Conservation (phyloP, 2,888 invertebrate genomes). For the Microctonus hyperodae region DNA sequence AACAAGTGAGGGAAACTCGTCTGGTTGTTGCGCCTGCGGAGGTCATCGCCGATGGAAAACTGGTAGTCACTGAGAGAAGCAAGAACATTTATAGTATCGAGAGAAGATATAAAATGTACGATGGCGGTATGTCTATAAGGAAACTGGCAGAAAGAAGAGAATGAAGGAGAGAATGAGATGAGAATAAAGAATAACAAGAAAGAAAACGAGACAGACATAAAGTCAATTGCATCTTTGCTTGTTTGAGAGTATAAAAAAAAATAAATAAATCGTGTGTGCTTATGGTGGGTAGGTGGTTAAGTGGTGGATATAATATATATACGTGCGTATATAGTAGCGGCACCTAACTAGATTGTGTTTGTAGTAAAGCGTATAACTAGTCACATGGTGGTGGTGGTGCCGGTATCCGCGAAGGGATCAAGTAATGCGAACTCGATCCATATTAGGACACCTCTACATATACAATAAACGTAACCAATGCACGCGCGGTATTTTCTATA, state of each 20-base stretch:
- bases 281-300: conserved; percentile 1
- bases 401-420: conserved; percentile 47
- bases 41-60: conserved; percentile 42
- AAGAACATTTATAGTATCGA: conserved; percentile 35
- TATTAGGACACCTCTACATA: conserved; percentile 49
- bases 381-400: conserved; percentile 30
- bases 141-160: conserved; percentile 30
- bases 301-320: conserved; percentile 21
- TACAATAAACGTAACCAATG: conserved; percentile 10
- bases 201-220: conserved; percentile 18
- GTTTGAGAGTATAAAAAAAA: conserved; percentile 19
- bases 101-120: conserved; percentile 35
- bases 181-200: conserved; percentile 17
- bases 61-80: conserved; percentile 35
- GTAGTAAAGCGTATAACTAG: conserved; percentile 21
- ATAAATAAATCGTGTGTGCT: conserved; percentile 12
- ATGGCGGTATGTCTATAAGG: conserved; percentile 28
- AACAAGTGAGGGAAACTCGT: conserved; percentile 19
- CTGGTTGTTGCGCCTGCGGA: conserved; percentile 29
- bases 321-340: conserved; percentile 35
- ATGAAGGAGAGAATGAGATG: conserved; percentile 23
- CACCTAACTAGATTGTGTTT: conserved; percentile 31
- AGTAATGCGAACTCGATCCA: conserved; percentile 57
- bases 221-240: conserved; percentile 25
- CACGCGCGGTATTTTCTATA: conserved; percentile 16